Percentiles rank a stretch among this genome's conserved stretches.
Evolutionary conservation across 2,888 invertebrate genomes (phyloP).

Genomic region (Lasioglossum lativentre): DNA sequence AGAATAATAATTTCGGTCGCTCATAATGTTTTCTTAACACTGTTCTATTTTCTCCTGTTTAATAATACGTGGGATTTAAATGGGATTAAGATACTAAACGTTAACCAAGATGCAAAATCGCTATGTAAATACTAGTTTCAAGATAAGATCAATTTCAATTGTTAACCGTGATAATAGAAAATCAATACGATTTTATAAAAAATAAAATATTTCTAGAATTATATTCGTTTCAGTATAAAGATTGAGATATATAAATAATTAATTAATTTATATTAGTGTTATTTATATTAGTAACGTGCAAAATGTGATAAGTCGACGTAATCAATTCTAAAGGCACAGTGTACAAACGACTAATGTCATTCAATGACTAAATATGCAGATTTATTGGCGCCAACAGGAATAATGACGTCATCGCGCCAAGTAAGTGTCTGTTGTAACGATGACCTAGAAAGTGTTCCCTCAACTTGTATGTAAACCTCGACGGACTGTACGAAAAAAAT

Average conservation of each 20-base stretch:
- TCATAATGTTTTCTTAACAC: neutral
- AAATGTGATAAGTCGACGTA: neutral
- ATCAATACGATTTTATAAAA: too few species aligned
- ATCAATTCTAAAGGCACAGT: neutral
- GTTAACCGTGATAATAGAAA: neutral
- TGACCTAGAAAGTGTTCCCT: conserved; percentile 66
- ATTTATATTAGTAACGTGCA: neutral
- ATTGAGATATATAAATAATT: neutral
- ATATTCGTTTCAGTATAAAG: neutral
- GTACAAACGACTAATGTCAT: conserved; percentile 21
- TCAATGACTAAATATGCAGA: conserved; percentile 66
- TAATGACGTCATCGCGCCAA: conserved; percentile 62
- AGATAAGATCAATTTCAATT: neutral
- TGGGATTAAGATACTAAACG: neutral
- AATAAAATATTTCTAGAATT: neutral
- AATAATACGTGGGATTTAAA: neutral
- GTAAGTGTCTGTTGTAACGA: conserved; percentile 62
- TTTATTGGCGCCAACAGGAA: conserved; percentile 57
- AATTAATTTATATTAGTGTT: neutral
- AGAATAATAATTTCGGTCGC: neutral
- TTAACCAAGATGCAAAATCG: neutral
- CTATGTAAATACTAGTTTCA: neutral
- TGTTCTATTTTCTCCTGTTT: neutral
- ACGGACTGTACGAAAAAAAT: conserved; percentile 11
- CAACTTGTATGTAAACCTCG: neutral